Conservation (phyloP, 2,113 vertebrate genomes). For the Noturus placidus region DNA sequence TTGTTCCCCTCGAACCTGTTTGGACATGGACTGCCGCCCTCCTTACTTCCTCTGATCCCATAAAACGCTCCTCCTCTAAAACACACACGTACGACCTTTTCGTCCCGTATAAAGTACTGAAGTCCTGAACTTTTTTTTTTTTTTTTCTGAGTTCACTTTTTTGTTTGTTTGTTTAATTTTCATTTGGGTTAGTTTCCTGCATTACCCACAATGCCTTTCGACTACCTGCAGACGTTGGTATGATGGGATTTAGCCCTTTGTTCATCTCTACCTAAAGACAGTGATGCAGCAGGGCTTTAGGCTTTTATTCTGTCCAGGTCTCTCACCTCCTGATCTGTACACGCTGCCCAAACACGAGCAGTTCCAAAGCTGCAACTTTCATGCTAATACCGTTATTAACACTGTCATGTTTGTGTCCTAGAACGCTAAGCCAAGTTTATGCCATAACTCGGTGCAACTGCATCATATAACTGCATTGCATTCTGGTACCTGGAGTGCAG, state of each 20-base stretch:
- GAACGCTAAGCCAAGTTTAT: neutral
- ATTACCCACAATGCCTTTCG: neutral
- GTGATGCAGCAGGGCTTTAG: neutral
- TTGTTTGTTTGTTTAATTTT: neutral
- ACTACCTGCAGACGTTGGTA: neutral
- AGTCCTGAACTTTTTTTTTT: too few species aligned
- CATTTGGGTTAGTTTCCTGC: neutral
- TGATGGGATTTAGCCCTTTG: neutral
- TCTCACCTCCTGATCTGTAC: neutral
- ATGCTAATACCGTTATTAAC: neutral
- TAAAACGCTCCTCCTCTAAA: constrained; percentile 8
- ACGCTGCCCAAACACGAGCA: too few species aligned
- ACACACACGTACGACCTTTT: neutral
- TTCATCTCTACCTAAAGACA: neutral
- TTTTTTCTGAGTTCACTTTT: too few species aligned
- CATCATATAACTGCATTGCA: neutral
- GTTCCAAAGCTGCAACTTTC: neutral
- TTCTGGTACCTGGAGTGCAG: neutral
- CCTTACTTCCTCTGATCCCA: neutral
- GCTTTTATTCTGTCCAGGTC: neutral
- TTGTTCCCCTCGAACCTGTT: constrained; percentile 35
- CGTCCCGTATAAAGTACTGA: neutral
- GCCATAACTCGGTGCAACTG: neutral
- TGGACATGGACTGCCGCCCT: constrained; percentile 22
- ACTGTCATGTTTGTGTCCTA: neutral